Base-by-base conservation (phyloP, 2,113 vertebrate species). In the Halcyon malimbica region DNA sequence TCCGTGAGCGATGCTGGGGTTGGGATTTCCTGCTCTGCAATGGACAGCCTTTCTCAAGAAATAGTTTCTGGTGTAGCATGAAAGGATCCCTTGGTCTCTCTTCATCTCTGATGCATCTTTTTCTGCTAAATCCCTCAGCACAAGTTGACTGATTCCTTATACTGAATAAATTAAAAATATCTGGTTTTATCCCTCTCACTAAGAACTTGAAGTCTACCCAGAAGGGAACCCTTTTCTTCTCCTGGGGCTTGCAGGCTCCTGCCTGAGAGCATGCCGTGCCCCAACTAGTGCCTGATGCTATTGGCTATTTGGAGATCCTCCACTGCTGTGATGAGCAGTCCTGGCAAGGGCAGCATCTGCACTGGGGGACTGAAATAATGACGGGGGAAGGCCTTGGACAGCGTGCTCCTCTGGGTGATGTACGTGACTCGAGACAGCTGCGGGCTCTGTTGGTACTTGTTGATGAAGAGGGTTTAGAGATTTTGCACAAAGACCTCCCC, bases 1-100 rank as follows among this genome's bases (percentile, higher is more conserved):
- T 70, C 77, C 1, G 1, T 44, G 42, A 56, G 19, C 0, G 1
- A 8, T 69, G 48, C 68, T 5, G 42, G 10, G 8, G 13, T 48
- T 13, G 25, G 67, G 16, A 42, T 76, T 57, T 79, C 46, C 74
- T 71, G 16, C n/a, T 88, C 56, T 70, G 50, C 1, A 0, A 2
- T 70, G 29, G n/a, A 37, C 75, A 57, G 21, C 19, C 48, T 90
- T 79, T 83, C 70, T 59, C 51, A 59, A 4, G 1, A 0, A 42
- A 10, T 7, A n/a, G 26, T 56, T 88, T 83, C 37, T 64, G 48
- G 51, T 71, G 42, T 16, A 85, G 28, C 42, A 10, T 41, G 51
- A 67, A 94, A 70, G 25, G 31, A 62, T 13, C 5, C 26, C 26
- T 87, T 90, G 51, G 65, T 64, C 33, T 77, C 35, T 67, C 24